Evolutionary conservation across 2,888 invertebrate genomes (phyloP).

Genomic region (Stegana nigrithorax): DNA sequence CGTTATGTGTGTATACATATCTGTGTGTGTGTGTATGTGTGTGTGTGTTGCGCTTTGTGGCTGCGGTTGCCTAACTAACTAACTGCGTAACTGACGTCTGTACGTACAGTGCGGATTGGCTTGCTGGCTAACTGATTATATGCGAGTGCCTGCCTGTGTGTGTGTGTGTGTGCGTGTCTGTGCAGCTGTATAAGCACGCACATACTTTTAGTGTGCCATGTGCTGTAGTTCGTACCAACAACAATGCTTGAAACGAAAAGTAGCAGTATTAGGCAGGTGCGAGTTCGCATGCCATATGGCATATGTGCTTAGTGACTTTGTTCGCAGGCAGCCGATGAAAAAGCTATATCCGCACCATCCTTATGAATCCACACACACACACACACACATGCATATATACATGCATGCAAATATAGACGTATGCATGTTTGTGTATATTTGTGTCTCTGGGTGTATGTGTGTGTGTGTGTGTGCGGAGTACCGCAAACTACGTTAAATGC

Average conservation of each 20-base stretch:
- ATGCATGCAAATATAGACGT: neutral
- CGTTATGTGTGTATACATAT: neutral
- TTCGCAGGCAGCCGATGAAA: too few species aligned
- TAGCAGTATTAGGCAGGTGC: too few species aligned
- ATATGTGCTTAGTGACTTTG: too few species aligned
- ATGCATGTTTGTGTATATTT: conserved; percentile 5
- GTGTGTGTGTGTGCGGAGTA: conserved; percentile 25
- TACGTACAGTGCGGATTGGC: conserved; percentile 43
- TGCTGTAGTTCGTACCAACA: neutral
- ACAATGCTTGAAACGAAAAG: conserved; percentile 5
- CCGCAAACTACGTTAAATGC: conserved; percentile 63
- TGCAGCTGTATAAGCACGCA: conserved; percentile 40
- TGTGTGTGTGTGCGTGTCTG: too few species aligned
- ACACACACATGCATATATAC: neutral
- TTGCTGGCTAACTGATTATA: conserved; percentile 56
- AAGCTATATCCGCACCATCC: neutral
- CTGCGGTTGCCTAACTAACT: conserved; percentile 4
- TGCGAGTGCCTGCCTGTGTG: too few species aligned
- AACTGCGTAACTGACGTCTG: conserved; percentile 26
- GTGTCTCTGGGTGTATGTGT: conserved; percentile 5
- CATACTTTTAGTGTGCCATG: conserved; percentile 1
- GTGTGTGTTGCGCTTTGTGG: conserved; percentile 23
- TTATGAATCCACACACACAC: neutral
- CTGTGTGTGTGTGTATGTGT: conserved; percentile 22
- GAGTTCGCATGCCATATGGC: too few species aligned